These are phyloP conservation scores for Rhabdomys dilectus DNA, from an alignment of 2,113 vertebrate genomes.

Conservation along the genomic window DNA sequence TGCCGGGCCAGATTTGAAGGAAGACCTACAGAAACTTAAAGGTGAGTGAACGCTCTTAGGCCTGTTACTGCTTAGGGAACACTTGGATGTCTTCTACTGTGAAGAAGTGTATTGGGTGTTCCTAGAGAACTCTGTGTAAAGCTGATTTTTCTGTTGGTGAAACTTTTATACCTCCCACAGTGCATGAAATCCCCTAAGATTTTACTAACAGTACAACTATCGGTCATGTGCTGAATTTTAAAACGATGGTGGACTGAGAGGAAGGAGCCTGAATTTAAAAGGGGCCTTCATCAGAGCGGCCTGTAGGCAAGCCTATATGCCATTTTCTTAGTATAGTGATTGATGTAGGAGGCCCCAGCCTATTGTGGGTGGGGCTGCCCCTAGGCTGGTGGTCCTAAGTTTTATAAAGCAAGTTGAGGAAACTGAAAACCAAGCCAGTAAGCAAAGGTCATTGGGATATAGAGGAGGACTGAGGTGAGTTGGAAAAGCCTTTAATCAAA, in stretches of 20 bases:
- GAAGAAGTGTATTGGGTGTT: not conserved
- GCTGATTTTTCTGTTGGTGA: not conserved
- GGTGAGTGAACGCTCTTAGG: constrained; percentile 84
- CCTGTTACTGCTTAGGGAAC: not conserved
- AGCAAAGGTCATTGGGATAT: not conserved
- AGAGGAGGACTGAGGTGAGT: not conserved
- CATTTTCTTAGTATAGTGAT: not conserved
- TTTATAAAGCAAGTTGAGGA: not conserved
- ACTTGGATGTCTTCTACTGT: not conserved
- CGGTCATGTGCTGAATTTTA: not conserved
- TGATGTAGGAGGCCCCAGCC: not conserved
- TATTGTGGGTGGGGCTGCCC: not conserved
- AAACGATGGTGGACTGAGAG: not conserved
- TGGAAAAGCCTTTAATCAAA: not conserved
- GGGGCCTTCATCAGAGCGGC: not conserved
- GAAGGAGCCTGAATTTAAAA: not conserved
- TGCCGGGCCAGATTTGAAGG: constrained; percentile 94
- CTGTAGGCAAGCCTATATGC: not conserved
- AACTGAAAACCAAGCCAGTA: not conserved
- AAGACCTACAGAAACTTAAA: constrained; percentile 97
- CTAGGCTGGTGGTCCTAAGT: not conserved
- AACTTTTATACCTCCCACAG: not conserved
- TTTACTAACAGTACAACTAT: not conserved
- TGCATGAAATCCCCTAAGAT: not conserved
- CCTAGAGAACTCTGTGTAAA: not conserved